Percentiles rank a stretch among this genome's conserved stretches.
These are phyloP conservation scores for Ylistrum balloti DNA, from an alignment of 1,140 invertebrate genomes.

Conservation along the genomic window DNA sequence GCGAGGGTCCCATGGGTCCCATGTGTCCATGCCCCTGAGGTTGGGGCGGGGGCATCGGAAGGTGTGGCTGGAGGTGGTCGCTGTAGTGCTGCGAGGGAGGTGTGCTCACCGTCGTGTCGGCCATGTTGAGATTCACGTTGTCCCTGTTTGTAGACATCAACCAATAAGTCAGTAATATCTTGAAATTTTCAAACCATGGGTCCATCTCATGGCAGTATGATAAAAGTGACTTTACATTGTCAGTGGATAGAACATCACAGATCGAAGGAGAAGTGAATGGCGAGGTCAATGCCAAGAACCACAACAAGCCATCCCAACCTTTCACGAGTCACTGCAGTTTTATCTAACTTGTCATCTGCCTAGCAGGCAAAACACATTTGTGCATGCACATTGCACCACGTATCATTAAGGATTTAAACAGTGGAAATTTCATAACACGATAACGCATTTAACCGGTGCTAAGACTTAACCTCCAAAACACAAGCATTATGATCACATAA, in stretches of 20 bases:
- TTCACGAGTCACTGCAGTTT: slow-evolving; percentile 17
- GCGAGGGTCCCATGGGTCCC: not conserved
- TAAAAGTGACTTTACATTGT: not conserved
- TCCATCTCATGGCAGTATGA: slow-evolving; percentile 58
- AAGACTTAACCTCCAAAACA: not conserved
- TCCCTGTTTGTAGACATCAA: slow-evolving; percentile 70
- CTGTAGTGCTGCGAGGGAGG: slow-evolving; percentile 45
- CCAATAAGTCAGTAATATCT: slow-evolving; percentile 71
- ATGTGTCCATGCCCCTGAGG: slow-evolving; percentile 42
- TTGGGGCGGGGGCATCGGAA: slow-evolving; percentile 41
- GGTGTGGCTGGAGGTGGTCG: slow-evolving; percentile 43
- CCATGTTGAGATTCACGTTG: slow-evolving; percentile 63
- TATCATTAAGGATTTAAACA: not conserved
- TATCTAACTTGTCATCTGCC: slow-evolving; percentile 16
- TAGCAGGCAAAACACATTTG: too few relatives aligned
- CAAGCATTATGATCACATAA: not conserved
- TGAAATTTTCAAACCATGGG: slow-evolving; percentile 71
- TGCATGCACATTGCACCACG: not conserved
- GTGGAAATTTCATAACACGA: not conserved
- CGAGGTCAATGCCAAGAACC: not conserved
- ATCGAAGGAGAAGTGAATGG: not conserved
- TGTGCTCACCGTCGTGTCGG: slow-evolving; percentile 54
- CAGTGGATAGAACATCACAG: not conserved
- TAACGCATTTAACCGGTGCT: not conserved
- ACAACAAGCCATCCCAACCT: not conserved